Evolutionary conservation across 37 sponge, comb jelly and placozoan species (phyloP), one percentile per base, ranked within the genome.

Genomic region (Corticium candelabrum): DNA sequence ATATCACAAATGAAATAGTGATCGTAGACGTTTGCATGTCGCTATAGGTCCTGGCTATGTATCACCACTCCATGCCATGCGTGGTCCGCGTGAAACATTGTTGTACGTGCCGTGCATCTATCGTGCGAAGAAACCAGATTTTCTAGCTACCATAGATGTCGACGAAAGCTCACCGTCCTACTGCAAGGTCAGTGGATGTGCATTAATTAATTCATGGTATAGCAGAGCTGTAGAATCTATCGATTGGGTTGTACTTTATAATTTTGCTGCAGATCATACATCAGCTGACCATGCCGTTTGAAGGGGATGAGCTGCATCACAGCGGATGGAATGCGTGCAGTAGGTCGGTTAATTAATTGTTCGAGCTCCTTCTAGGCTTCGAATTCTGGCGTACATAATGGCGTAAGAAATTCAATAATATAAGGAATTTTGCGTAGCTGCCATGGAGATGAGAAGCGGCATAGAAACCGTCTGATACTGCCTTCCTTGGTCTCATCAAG

Each of bases 261-360:
- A n/a, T n/a, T n/a, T n/a, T n/a, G n/a, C n/a, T 40, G 27, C 34
- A 93, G 94, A 88, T 93, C 29, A 85, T 93, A 1, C 88, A 90
- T 62, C 75, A 84, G 0, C 84, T 93, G 30, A 77, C 86, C 3
- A 90, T 93, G 90, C 76, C 76, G 1, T 39, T 87, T 37, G 2
- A 40, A 36, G 88, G 68, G 3, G 94, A 93, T 81, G 94, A 93
- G 86, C 83, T 93, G 21, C 94, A 93, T 40, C 94, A 93, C 77
- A 74, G 81, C 67, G 94, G 94, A 40, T 93, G 94, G 94, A 93
- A 93, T 71, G 84, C 94, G 37, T 93, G 94, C 78, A 89, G 94
- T 88, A 90, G 89, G 92, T 85, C 56, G 21, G 34, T 75, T 11
- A 21, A 11, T 21, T 21, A 50, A 50, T 11, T 11, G 15, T 50